Base-by-base conservation (phyloP, 1,140 invertebrate species). In the Drosophila takahashii region DNA sequence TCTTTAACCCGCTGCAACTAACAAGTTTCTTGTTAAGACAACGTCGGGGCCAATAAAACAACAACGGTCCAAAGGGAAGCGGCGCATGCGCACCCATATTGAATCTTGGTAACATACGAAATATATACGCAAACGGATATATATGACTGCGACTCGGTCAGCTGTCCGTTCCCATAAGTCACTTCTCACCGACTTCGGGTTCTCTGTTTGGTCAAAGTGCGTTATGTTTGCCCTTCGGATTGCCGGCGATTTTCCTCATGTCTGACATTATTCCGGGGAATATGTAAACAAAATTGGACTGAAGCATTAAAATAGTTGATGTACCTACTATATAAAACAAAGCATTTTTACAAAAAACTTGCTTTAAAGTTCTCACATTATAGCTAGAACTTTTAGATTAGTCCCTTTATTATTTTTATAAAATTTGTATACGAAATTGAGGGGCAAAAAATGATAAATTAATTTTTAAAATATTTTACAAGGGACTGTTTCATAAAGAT, bases 11-110 rank as follows among this genome's bases (percentile, higher is more conserved):
- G 84, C 71, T 89, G 84, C 84, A 89, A 89, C 84, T 89, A 89
- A 89, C 84, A 89, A 89, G 84, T 89, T 89, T 89, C 84, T 89
- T 70, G 77, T 89, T 89, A 89, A 89, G 77, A 84, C 84, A 89
- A 89, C 80, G 76, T 42, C 41, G 41, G 77, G 67, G 70, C 79
- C 76, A 89, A 89, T 80, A 89, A 89, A 80, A 59, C 79, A 86
- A 85, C 72, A 85, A 75, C 59, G 48, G 52, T 34, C 34, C 41
- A 47, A 39, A 52, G n/a, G 51, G 52, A 58, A 47, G 59, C 59
- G 65, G 83, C 81, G 81, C 81, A 87, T 86, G 83, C 75, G 74
- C 74, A 48, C 76, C 69, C 74, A 39, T 61, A 76, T 76, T 76
- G 72, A 76, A 73, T 62, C 41, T 41, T 29, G 60, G 8, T 2